A percentile compares a stretch with the other conserved stretches of the same genome.
Evolutionary conservation across 2,888 invertebrate species (phyloP).

Genomic region (Drosophila infuscata): DNA sequence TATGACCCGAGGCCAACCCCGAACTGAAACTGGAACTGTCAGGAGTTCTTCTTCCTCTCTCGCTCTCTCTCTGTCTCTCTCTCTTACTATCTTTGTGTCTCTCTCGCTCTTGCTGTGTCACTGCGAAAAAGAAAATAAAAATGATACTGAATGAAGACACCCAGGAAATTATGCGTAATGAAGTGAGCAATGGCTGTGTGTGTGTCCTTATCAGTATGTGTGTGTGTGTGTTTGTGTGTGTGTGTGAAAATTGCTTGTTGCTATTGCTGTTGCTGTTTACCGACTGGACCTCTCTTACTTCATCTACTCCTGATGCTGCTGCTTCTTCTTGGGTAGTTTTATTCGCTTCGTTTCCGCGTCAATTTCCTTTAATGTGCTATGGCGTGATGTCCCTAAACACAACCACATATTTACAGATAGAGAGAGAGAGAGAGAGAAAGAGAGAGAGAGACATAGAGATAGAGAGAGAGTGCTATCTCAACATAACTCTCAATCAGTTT

Average conservation of each 20-base stretch:
- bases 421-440: background rate
- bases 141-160: constrained; percentile 59
- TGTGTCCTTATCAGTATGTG: constrained; percentile 30
- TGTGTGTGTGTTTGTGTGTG: constrained; percentile 5
- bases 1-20: constrained; percentile 35
- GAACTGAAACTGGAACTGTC: background rate
- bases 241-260: constrained; percentile 59
- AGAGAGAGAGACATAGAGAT: too few species aligned
- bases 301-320: background rate
- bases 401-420: constrained; percentile 16
- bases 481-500: constrained; percentile 78
- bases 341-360: constrained; percentile 80
- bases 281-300: constrained; percentile 36
- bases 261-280: constrained; percentile 35
- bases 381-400: constrained; percentile 72
- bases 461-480: constrained; percentile 34
- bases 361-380: constrained; percentile 78
- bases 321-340: constrained; percentile 64
- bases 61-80: background rate
- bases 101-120: constrained; percentile 46
- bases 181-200: constrained; percentile 65
- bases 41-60: background rate
- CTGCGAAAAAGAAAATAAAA: constrained; percentile 38
- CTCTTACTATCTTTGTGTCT: background rate
- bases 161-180: constrained; percentile 78